Base-by-base conservation (phyloP, 2,888 invertebrate species). In the Chrysina gloriosa region DNA sequence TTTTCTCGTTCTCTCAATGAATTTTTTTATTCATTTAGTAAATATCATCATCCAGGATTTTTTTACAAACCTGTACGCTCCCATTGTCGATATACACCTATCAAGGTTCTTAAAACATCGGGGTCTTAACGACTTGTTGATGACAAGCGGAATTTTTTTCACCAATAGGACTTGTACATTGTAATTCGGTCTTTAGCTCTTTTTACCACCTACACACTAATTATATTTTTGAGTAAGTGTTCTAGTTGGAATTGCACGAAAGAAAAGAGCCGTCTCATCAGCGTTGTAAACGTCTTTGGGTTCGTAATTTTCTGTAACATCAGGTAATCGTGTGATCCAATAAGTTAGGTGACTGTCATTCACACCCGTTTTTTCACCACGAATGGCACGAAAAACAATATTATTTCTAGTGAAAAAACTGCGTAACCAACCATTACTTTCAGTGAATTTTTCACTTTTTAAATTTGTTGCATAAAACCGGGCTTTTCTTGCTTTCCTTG, bases 331-430 rank as follows among this genome's bases (percentile, higher is more conserved):
- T n/a, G n/a, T n/a, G n/a, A n/a, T n/a, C n/a, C n/a, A n/a, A n/a
- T n/a, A n/a, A n/a, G n/a, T n/a, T n/a, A n/a, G n/a, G n/a, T n/a
- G 9, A 25, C n/a, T 48, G 25, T 21, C 21, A 21, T 48, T 48
- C 11, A 48, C 25, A 48, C 23, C n/a, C 0, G 25, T 11, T 48
- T 16, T 48, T 25, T 48, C 48, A 48, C n/a, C 48, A 9, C 14
- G 25, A 4, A 23, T 5, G 4, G 23, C 7, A n/a, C 48, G 48
- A 25, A 48, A 23, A 5, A 48, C 48, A 7, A 48, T 48, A 48
- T 48, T 48, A 21, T 48, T 48, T 25, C 48, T 48, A 25, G 9
- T 48, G 7, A 21, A 48, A 11, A 48, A 48, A n/a, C 48, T 48
- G 6, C 11, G 48, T 3, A 48, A 6, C 48, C 48, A 48, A 48